Percentiles rank a stretch among this genome's conserved stretches.
Conservation (phyloP, 2,113 vertebrate genomes). For the Alouatta palliata region DNA sequence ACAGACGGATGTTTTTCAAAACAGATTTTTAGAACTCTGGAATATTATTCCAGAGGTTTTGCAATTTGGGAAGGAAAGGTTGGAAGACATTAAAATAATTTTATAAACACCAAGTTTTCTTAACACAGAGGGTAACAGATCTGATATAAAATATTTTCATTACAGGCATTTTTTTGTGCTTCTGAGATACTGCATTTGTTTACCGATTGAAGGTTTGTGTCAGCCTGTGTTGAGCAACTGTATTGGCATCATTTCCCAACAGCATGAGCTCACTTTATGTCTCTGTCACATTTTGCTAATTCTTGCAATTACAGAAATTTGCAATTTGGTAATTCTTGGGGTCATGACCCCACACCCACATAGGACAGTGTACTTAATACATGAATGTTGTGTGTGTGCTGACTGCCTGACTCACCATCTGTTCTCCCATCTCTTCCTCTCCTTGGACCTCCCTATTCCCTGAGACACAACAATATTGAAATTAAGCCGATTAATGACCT, state of each 20-base stretch:
- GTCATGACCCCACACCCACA: background rate
- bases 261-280: background rate
- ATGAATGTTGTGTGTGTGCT: background rate
- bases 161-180: background rate
- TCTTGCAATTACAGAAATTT: background rate
- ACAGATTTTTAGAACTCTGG: background rate
- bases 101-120: background rate
- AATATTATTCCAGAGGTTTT: background rate
- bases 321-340: background rate
- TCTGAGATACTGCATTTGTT: background rate
- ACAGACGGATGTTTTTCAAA: background rate
- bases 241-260: background rate
- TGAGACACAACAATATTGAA: background rate
- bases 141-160: background rate
- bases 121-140: background rate
- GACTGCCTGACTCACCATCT: background rate
- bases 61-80: background rate
- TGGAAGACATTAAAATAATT: background rate
- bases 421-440: background rate
- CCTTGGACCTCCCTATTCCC: background rate
- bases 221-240: background rate
- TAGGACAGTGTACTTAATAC: background rate
- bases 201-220: background rate
- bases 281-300: background rate
- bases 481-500: background rate